Base-by-base conservation (phyloP, 30 jellyfish, hydroid and myxozoan genomes). In the Chrysaora quinquecirrha region DNA sequence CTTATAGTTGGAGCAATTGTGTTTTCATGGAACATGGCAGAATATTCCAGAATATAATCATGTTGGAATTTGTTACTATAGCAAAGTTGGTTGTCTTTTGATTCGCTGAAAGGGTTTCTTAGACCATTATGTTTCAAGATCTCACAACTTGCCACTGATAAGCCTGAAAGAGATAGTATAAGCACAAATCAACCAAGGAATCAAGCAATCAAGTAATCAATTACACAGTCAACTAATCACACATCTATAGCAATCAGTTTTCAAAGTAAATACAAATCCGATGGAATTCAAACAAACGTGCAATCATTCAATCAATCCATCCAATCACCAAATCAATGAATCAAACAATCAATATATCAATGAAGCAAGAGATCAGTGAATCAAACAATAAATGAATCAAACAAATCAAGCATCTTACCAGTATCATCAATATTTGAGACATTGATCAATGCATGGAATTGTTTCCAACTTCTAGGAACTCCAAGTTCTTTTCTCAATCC, bases 401-500 rank as follows among this genome's bases (percentile, higher is more conserved):
- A n/a, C n/a, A n/a, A n/a, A n/a, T n/a, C n/a, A n/a, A n/a, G n/a
- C n/a, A n/a, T 12, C 31, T 38, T 62, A 85, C 98, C 98, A 30
- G 97, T 91, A 22, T 85, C 91, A 33, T 85, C 88, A 48, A 91
- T 66, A 31, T 34, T 27, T 0, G 88, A 54, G 4, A 48, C 73
- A 46, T 93, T 75, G 2, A 87, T 75, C 48, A 43, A 33, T 31
- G 64, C 60, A 46, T 33, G 24, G 23, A 86, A 75, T n/a, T 54
- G 82, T 27, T 52, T 66, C 97, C 97, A 93, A 0, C 66, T 22
- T 22, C 47, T 70, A 18, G 96, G 71, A 11, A 35, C 31, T 6
- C 98, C 98, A 14, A 93, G 87, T 47, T 93, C 98, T 73, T 66
- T 16, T 0, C 96, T 76, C 64, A 93, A 7, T 0, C 98, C 97